phyloP scores from a whole-genome alignment of 2,888 invertebrate genomes.

The Mimas tiliae region DNA sequence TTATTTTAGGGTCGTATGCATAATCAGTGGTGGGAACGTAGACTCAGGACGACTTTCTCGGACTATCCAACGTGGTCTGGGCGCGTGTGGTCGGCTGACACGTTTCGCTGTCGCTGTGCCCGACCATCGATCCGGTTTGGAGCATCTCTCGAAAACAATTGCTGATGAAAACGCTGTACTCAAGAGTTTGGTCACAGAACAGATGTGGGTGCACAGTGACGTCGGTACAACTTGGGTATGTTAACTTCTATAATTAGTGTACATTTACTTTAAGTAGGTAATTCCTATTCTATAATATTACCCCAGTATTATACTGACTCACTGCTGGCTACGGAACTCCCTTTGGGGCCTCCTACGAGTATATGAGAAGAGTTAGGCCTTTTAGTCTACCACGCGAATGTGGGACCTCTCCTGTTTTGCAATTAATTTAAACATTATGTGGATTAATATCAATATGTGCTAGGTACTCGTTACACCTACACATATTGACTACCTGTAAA shows the following conservation, averaged over 20 bases:
- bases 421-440: too few species aligned
- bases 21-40: slow-evolving; percentile 92
- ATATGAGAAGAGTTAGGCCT: too few species aligned
- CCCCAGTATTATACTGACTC: too few species aligned
- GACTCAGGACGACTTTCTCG: slow-evolving; percentile 91
- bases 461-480: too few species aligned
- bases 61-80: slow-evolving; percentile 91
- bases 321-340: too few species aligned
- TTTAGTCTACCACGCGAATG: too few species aligned
- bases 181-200: slow-evolving; percentile 74
- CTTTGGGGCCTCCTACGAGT: too few species aligned
- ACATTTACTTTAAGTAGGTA: too few species aligned
- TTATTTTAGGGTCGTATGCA: slow-evolving; percentile 87
- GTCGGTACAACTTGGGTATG: slow-evolving; percentile 72
- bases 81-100: slow-evolving; percentile 88
- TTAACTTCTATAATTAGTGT: slow-evolving; percentile 28
- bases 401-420: too few species aligned
- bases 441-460: too few species aligned
- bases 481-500: too few species aligned
- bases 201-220: slow-evolving; percentile 76
- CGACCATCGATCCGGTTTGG: slow-evolving; percentile 90
- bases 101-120: slow-evolving; percentile 89
- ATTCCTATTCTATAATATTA: too few species aligned
- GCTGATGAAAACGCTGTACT: slow-evolving; percentile 67
- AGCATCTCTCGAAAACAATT: slow-evolving; percentile 82